Base-by-base conservation (phyloP, 1,140 invertebrate species). In the Brachionus koreanus region DNA sequence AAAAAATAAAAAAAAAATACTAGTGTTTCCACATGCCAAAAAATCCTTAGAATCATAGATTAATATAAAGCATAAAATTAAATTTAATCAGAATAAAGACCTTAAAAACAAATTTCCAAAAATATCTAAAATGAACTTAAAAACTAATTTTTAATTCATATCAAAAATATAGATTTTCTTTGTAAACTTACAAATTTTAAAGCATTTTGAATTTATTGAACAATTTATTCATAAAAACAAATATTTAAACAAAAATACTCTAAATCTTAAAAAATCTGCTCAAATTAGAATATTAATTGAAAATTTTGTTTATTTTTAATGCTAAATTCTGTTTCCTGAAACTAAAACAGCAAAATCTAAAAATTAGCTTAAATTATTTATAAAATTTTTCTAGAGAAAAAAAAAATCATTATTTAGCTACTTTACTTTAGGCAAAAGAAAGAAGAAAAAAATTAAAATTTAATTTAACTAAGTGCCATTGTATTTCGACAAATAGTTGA, bases 311-410 rank as follows among this genome's bases (percentile, higher is more conserved):
- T 57, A 57, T 57, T 57, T 57, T 57, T 23, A 1, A 23, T 46
- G 13, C 63, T 33, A 65, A 37, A 69, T 35, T 69, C 35, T 69
- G 35, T 69, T 69, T 69, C 65, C 65, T 69, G 65, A 69, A 69
- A 69, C 35, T 12, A 39, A 69, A 69, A 69, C 35, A 39, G 35
- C 37, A 19, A 39, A 43, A 19, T 65, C 23, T 0, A 29, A 33
- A 33, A 33, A 29, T 6, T 16, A 37, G 33, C 35, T 69, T 39
- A 12, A 25, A 63, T 25, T 29, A 37, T 67, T 35, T 37, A 33
- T n/a, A 67, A 7, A 35, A n/a, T 35, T 67, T 1, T 16, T 49
- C 16, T 10, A 49, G 13, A 49, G 43, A 49, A 49, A 49, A 16
- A 49, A 49, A 49, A 23, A 57, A 57, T 57, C 3, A 57, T 19